Percentiles rank a stretch among this genome's conserved stretches.
These are phyloP conservation scores for Gastrophryne carolinensis DNA, from an alignment of 2,797 vertebrate genomes.

Conservation along the genomic window DNA sequence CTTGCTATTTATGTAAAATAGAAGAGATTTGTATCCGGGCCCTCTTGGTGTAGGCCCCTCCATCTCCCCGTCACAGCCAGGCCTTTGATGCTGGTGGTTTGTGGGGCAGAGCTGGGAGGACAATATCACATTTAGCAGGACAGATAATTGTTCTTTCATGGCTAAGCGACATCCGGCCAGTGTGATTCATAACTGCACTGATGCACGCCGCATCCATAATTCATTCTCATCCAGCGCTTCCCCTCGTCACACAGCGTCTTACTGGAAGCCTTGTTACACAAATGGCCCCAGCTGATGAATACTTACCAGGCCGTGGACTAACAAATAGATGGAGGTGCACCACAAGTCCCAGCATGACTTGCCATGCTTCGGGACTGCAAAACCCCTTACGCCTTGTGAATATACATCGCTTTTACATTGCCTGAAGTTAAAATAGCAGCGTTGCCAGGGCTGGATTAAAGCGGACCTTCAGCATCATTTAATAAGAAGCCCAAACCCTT, in stretches of 20 bases:
- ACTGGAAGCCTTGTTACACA: background rate
- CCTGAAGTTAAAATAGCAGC: too few species aligned
- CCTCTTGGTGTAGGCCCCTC: background rate
- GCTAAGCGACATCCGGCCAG: background rate
- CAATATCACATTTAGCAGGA: background rate
- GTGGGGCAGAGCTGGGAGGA: background rate
- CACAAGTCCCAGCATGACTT: background rate
- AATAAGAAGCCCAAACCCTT: too few species aligned
- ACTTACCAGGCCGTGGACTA: background rate
- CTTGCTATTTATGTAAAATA: too few species aligned
- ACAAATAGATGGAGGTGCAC: background rate
- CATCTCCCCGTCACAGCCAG: background rate
- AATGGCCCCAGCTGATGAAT: background rate
- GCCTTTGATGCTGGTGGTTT: background rate
- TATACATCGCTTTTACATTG: too few species aligned
- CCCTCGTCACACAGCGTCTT: background rate
- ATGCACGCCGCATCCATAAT: constrained; percentile 18
- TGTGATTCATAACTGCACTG: constrained; percentile 5
- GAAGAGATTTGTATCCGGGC: background rate
- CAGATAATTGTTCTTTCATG: background rate
- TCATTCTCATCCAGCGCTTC: background rate
- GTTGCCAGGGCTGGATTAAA: too few species aligned
- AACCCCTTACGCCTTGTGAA: too few species aligned
- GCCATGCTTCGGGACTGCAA: too few species aligned
- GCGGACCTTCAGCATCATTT: too few species aligned